Evolutionary conservation across 2,888 invertebrate species (phyloP).

Genomic region (Sialis fuliginosa): DNA sequence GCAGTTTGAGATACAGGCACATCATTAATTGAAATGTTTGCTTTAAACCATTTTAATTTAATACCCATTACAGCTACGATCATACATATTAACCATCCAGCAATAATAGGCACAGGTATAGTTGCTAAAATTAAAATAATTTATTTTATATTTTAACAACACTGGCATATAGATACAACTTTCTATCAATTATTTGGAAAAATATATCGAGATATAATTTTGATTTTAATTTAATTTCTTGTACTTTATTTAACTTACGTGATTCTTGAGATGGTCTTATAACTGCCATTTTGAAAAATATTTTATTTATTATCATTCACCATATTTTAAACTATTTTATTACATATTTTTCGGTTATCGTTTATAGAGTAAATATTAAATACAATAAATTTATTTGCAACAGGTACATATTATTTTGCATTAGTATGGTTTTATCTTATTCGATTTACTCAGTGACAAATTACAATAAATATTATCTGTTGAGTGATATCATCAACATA

Average conservation of each 20-base stretch:
- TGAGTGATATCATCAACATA: too few relatives aligned
- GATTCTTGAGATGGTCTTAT: neutral
- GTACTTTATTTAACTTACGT: neutral
- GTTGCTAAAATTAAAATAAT: neutral
- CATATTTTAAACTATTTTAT: neutral
- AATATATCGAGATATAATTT: neutral
- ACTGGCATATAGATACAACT: too few relatives aligned
- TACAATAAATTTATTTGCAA: too few relatives aligned
- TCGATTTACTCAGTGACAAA: too few relatives aligned
- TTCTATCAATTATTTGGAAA: too few relatives aligned
- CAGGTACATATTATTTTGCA: too few relatives aligned
- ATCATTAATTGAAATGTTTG: slow-evolving; percentile 18
- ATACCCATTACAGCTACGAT: slow-evolving; percentile 20
- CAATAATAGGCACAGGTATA: neutral
- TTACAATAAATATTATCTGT: too few relatives aligned
- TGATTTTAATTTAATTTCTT: neutral
- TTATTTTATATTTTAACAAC: neutral
- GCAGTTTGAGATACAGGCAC: slow-evolving; percentile 6
- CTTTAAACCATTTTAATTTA: slow-evolving; percentile 31
- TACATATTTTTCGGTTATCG: too few relatives aligned
- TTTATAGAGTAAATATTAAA: too few relatives aligned
- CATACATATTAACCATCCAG: slow-evolving; percentile 4
- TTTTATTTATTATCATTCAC: neutral
- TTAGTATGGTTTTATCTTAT: too few relatives aligned
- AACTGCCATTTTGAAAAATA: neutral